A percentile compares a stretch with the other conserved stretches of the same genome.
Evolutionary conservation across 1,140 invertebrate genomes (phyloP).

Genomic region (Elysia chlorotica): DNA sequence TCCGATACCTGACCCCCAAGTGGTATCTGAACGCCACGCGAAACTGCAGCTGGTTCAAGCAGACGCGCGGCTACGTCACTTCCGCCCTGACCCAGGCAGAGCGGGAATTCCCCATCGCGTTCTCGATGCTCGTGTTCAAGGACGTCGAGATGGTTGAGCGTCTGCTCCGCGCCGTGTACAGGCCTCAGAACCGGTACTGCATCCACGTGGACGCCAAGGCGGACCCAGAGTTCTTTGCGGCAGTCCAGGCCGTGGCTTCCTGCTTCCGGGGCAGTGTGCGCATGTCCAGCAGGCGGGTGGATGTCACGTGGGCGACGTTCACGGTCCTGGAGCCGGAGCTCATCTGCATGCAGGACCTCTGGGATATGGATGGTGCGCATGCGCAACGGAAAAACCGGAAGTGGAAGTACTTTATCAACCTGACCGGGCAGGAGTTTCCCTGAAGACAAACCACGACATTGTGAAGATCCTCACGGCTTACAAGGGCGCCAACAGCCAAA

Average conservation of each 20-base stretch:
- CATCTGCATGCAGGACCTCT: conserved; percentile 49
- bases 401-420: conserved; percentile 28
- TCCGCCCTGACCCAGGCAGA: conserved; percentile 26
- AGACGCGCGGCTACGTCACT: conserved; percentile 11
- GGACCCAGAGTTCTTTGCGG: conserved; percentile 10
- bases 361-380: no score
- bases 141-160: conserved; percentile 34
- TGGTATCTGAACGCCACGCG: no score
- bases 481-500: conserved; percentile 1
- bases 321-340: conserved; percentile 48
- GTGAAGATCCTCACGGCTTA: neutral
- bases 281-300: conserved; percentile 29
- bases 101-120: conserved; percentile 46
- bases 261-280: conserved; percentile 50
- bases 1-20: no score
- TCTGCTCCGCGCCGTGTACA: conserved; percentile 45
- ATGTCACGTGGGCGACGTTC: conserved; percentile 39
- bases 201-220: conserved; percentile 49
- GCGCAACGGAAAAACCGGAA: neutral
- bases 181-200: conserved; percentile 54
- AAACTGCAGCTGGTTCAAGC: neutral
- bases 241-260: conserved; percentile 18
- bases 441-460: conserved; percentile 6
- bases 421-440: conserved; percentile 12
- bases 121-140: conserved; percentile 46